A percentile compares a stretch with the other conserved stretches of the same genome.
Evolutionary conservation across 2,797 vertebrate species (phyloP).

Genomic region (Poeciliopsis turneri): DNA sequence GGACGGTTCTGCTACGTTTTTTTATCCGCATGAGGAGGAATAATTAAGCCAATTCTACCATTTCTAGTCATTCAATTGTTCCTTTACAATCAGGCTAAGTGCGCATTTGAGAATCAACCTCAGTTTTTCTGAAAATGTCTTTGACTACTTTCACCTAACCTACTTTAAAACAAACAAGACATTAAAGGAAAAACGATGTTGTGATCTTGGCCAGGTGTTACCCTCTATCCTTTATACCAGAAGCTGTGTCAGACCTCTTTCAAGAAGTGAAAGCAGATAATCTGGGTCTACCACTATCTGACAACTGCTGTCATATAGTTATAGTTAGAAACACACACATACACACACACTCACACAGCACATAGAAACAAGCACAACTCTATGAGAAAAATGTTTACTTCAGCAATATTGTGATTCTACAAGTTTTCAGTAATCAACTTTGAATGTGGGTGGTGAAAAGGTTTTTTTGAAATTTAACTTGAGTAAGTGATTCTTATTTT

Average conservation of each 20-base stretch:
- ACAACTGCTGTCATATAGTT: neutral
- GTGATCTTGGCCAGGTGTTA: neutral
- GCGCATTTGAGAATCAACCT: constrained; percentile 1
- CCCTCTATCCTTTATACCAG: neutral
- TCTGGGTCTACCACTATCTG: neutral
- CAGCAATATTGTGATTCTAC: neutral
- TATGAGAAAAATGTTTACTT: neutral
- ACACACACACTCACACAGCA: too few relatives aligned
- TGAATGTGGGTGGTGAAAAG: neutral
- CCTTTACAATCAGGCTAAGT: constrained; percentile 4
- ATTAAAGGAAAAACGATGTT: neutral
- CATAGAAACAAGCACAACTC: too few relatives aligned
- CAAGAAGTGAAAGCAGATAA: neutral
- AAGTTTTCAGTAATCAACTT: neutral
- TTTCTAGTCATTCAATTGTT: constrained; percentile 15
- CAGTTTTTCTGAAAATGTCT: neutral
- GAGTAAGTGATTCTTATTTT: neutral
- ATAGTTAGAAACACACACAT: too few relatives aligned
- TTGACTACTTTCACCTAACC: neutral
- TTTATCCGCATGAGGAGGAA: neutral
- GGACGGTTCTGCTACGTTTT: neutral
- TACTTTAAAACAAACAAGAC: neutral
- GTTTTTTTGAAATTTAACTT: neutral
- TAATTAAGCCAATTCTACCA: constrained; percentile 13
- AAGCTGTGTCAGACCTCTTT: neutral